Evolutionary conservation across 1,140 invertebrate genomes (phyloP).

Genomic region (Elymnias hypermnestra): DNA sequence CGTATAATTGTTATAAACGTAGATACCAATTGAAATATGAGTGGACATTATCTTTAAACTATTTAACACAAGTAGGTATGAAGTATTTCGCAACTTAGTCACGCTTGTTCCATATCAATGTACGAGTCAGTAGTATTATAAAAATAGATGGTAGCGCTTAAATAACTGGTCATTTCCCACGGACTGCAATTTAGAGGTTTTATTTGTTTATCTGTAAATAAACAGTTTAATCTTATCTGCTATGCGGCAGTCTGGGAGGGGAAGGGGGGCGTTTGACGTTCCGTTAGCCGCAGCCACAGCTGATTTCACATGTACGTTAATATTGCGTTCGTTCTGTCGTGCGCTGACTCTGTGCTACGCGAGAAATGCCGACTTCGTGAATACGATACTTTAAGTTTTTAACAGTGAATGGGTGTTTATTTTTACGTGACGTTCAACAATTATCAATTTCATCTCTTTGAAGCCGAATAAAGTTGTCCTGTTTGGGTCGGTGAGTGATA

Average conservation of each 20-base stretch:
- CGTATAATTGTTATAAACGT: too few relatives aligned
- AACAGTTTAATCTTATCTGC: conserved; percentile 53
- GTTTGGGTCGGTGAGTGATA: conserved; percentile 11
- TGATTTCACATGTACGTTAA: conserved; percentile 66
- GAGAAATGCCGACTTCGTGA: conserved; percentile 49
- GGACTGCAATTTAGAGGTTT: conserved; percentile 25
- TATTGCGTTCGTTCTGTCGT: conserved; percentile 24
- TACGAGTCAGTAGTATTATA: too few relatives aligned
- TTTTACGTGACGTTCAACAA: conserved; percentile 13
- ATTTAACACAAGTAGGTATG: too few relatives aligned
- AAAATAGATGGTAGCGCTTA: neutral
- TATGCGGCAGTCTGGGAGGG: conserved; percentile 27
- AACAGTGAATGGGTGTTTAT: conserved; percentile 32
- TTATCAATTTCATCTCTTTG: conserved; percentile 13
- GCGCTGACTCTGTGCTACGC: conserved; percentile 36
- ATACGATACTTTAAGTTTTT: conserved; percentile 15
- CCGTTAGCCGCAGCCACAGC: conserved; percentile 59
- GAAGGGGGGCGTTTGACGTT: conserved; percentile 29
- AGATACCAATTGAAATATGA: neutral
- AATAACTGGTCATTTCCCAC: conserved; percentile 26
- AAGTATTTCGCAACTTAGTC: too few relatives aligned
- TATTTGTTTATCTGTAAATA: conserved; percentile 45
- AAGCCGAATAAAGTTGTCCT: neutral
- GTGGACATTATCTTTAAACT: neutral
- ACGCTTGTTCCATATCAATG: neutral